Base-by-base conservation (phyloP, 30 jellyfish, hydroid and myxozoan species). In the Cassiopea andromeda region DNA sequence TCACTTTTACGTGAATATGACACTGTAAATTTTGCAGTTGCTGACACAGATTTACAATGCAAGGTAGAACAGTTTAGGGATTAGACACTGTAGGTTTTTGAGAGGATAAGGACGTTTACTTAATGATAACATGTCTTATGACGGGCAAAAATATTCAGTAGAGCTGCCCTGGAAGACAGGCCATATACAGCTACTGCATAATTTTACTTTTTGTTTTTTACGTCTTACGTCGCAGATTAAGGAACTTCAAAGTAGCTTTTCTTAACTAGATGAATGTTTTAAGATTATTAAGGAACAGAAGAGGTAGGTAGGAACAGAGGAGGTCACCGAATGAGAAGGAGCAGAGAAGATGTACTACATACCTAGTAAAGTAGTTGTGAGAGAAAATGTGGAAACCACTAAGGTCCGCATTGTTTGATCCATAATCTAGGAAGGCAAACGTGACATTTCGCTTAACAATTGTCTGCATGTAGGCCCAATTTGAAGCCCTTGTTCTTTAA, bases 111-210 rank as follows among this genome's bases (percentile, higher is more conserved):
- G 44, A 69, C 54, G 92, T 84, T 46, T 87, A 84, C 46, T 49
- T 50, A 50, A 2, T 50, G 64, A 50, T 50, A 50, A 50, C 64
- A 50, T 50, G 9, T 50, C 64, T 50, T 84, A 67, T 57, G 61
- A 69, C 8, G 85, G 85, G 43, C 15, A 50, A 2, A 69, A 87
- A 57, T 84, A 84, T 71, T 84, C 81, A 13, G 92, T 84, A 9
- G 92, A 87, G 16, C 92, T 69, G 46, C 92, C 87, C 49, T 84
- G 92, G 85, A 84, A 84, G 45, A 50, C 61, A 17, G 92, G 85
- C 59, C 92, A 84, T 85, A 69, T 67, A 69, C 88, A 86, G 7
- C 57, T 84, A 69, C 92, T 87, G 18, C 10, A 86, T 14, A 84
- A 84, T 68, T 69, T 45, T 54, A 72, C 68, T 71, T 17, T 2